Evolutionary conservation across 92 coral and sea anemone genomes (phyloP).

Genomic region (Plumapathes pennacea): DNA sequence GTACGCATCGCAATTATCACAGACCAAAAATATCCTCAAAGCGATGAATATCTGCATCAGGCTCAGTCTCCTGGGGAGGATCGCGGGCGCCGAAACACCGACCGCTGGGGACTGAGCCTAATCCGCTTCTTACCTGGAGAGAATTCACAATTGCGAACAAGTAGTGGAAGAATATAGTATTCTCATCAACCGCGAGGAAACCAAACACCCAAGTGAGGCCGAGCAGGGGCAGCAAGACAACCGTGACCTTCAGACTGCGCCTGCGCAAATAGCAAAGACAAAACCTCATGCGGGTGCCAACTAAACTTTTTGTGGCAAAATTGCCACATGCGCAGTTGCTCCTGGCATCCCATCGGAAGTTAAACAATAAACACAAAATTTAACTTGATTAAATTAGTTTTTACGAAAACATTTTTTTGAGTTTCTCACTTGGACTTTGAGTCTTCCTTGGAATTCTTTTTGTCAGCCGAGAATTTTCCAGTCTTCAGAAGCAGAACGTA

Average conservation of each 20-base stretch:
- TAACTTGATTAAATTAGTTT: not conserved
- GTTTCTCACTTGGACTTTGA: slow-evolving; percentile 14
- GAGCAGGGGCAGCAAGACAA: slow-evolving; percentile 73
- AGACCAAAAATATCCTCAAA: too few species aligned
- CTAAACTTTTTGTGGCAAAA: too few species aligned
- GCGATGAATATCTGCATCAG: not conserved
- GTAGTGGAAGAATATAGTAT: slow-evolving; percentile 77
- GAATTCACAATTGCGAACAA: slow-evolving; percentile 81
- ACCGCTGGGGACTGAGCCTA: not conserved
- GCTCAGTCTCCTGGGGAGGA: too few species aligned
- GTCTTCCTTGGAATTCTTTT: slow-evolving; percentile 1
- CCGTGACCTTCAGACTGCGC: slow-evolving; percentile 76
- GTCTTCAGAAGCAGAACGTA: slow-evolving; percentile 79
- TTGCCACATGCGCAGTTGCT: too few species aligned
- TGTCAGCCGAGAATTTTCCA: slow-evolving; percentile 59
- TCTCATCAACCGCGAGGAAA: slow-evolving; percentile 79
- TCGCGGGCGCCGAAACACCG: too few species aligned
- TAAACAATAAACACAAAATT: not conserved
- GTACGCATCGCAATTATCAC: too few species aligned
- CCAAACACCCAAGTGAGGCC: slow-evolving; percentile 93
- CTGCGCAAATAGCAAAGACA: too few species aligned
- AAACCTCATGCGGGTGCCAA: too few species aligned
- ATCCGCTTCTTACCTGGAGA: slow-evolving; percentile 54
- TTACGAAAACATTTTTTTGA: not conserved
- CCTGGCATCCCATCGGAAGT: not conserved